Percentiles rank a stretch among this genome's conserved stretches.
Evolutionary conservation across 2,113 vertebrate genomes (phyloP).

Genomic region (Psilopsiagon aymara): DNA sequence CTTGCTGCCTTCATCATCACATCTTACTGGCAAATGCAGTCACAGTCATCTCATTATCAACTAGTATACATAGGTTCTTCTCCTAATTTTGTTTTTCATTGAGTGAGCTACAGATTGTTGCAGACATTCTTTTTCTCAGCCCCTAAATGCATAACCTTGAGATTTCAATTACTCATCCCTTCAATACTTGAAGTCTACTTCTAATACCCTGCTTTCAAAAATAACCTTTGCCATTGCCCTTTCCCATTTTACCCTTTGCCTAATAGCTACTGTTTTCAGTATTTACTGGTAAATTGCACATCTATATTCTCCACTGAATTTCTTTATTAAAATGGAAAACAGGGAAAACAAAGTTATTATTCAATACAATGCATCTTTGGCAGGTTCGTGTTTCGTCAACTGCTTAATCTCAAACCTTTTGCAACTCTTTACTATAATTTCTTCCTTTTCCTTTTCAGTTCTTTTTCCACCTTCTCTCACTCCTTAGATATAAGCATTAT

Average conservation of each 20-base stretch:
- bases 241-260: neutral
- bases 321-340: neutral
- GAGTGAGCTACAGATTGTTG: neutral
- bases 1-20: neutral
- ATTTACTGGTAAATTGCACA: neutral
- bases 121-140: neutral
- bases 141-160: neutral
- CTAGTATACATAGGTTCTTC: fast-evolving
- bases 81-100: neutral
- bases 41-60: neutral
- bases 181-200: neutral
- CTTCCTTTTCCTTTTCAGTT: neutral
- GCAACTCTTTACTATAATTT: neutral
- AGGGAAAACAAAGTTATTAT: neutral
- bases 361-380: neutral
- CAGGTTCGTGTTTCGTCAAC: neutral
- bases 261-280: neutral
- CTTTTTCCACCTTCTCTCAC: neutral
- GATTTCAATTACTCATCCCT: neutral
- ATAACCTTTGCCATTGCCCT: neutral
- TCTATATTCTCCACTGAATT: neutral
- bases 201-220: neutral
- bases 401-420: neutral
- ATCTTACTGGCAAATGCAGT: neutral
- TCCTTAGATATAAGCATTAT: neutral